Conservation (phyloP, 1,140 invertebrate species). For the Chironomus tepperi region DNA sequence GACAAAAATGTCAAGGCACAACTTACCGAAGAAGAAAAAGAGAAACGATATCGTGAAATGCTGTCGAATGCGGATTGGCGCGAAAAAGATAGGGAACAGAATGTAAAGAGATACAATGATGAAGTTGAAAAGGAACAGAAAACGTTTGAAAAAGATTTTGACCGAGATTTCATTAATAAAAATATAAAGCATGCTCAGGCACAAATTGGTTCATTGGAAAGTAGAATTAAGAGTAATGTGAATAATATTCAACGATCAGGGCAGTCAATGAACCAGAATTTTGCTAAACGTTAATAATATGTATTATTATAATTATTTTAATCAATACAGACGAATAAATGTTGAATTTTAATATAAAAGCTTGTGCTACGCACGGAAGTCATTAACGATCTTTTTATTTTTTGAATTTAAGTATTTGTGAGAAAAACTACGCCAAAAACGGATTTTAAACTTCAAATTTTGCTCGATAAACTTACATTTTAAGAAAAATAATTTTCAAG, state of each 20-base stretch:
- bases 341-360: too few species aligned
- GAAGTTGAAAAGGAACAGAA: conserved; percentile 49
- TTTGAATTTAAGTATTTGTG: too few species aligned
- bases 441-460: too few species aligned
- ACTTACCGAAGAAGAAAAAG: conserved; percentile 60
- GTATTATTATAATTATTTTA: too few species aligned
- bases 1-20: conserved; percentile 37
- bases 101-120: conserved; percentile 54
- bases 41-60: conserved; percentile 68
- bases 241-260: conserved; percentile 69
- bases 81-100: conserved; percentile 55
- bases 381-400: too few species aligned
- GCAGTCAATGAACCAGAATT: conserved; percentile 59
- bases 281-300: conserved; percentile 47
- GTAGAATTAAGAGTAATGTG: conserved; percentile 68
- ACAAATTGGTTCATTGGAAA: conserved; percentile 55
- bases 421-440: too few species aligned
- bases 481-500: too few species aligned
- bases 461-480: too few species aligned
- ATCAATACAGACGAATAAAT: too few species aligned
- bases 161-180: conserved; percentile 47
- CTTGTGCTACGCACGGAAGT: too few species aligned
- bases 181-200: conserved; percentile 57
- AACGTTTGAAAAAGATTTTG: conserved; percentile 38
- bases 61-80: conserved; percentile 64